These are phyloP conservation scores for Melanostoma scalare DNA, from an alignment of 2,888 invertebrate species.

Conservation along the genomic window DNA sequence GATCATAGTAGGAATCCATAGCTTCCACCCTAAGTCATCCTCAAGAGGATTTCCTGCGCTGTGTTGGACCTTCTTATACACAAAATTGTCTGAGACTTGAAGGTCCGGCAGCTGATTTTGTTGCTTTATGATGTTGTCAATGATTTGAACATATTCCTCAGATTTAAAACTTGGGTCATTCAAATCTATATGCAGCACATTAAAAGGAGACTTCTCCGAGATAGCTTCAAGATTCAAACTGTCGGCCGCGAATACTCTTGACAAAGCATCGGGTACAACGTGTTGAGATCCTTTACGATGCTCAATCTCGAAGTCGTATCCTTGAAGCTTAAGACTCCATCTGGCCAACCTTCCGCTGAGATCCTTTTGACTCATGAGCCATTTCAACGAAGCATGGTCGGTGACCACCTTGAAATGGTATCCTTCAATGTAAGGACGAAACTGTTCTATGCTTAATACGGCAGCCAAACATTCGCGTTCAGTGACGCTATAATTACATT, in stretches of 20 bases:
- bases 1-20: no score
- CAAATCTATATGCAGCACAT: slow-evolving; percentile 7
- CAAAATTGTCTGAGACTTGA: slow-evolving; percentile 12
- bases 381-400: slow-evolving; percentile 75
- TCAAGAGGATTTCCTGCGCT: slow-evolving; percentile 11
- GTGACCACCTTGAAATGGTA: slow-evolving; percentile 47
- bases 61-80: slow-evolving; percentile 12
- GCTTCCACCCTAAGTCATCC: slow-evolving; percentile 5
- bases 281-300: slow-evolving; percentile 24
- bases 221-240: not conserved
- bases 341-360: slow-evolving; percentile 74
- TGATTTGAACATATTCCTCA: slow-evolving; percentile 7
- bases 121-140: slow-evolving; percentile 10
- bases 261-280: slow-evolving; percentile 21
- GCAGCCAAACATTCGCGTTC: slow-evolving; percentile 7
- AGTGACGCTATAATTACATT: slow-evolving; percentile 26
- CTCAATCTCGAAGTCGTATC: slow-evolving; percentile 18
- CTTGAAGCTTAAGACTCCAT: slow-evolving; percentile 26
- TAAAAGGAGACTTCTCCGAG: no score
- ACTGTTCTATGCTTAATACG: slow-evolving; percentile 28
- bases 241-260: not conserved
- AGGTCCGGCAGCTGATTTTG: slow-evolving; percentile 7
- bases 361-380: slow-evolving; percentile 74
- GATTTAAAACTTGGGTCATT: slow-evolving; percentile 12
- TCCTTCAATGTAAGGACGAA: slow-evolving; percentile 54